Evolutionary conservation across 2,113 vertebrate species (phyloP).

Genomic region (Eretmochelys imbricata): DNA sequence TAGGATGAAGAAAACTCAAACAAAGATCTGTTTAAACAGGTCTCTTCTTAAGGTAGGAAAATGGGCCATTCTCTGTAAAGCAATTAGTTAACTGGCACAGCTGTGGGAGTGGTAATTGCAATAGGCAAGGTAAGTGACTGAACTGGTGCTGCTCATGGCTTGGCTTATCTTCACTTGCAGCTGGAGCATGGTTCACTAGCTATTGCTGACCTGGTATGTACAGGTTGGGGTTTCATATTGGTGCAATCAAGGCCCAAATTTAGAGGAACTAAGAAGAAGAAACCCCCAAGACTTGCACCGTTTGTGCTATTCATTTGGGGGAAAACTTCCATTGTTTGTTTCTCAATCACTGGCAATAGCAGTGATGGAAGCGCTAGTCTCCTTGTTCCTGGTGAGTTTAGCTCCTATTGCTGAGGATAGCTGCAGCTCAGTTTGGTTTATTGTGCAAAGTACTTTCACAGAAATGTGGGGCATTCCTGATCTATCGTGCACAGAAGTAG

Average conservation of each 20-base stretch:
- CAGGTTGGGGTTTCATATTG: neutral
- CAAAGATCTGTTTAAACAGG: neutral
- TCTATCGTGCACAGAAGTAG: neutral
- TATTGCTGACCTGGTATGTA: neutral
- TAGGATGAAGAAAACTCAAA: neutral
- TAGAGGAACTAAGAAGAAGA: neutral
- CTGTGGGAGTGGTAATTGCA: neutral
- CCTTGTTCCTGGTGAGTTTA: neutral
- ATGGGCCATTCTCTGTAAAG: neutral
- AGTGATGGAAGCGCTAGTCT: neutral
- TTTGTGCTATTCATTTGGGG: neutral
- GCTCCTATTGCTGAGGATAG: neutral
- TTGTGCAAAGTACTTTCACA: too few species aligned
- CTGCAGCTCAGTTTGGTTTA: neutral
- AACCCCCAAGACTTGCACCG: neutral
- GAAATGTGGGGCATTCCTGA: neutral
- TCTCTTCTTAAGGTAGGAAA: neutral
- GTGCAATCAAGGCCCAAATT: neutral
- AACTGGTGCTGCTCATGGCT: neutral
- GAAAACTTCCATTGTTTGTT: neutral
- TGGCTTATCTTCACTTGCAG: neutral
- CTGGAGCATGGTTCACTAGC: neutral
- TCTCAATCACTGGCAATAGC: neutral
- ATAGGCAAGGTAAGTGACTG: neutral
- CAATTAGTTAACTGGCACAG: neutral